A percentile compares a stretch with the other conserved stretches of the same genome.
Evolutionary conservation across 2,113 vertebrate genomes (phyloP).

Genomic region (Peromyscus maniculatus): DNA sequence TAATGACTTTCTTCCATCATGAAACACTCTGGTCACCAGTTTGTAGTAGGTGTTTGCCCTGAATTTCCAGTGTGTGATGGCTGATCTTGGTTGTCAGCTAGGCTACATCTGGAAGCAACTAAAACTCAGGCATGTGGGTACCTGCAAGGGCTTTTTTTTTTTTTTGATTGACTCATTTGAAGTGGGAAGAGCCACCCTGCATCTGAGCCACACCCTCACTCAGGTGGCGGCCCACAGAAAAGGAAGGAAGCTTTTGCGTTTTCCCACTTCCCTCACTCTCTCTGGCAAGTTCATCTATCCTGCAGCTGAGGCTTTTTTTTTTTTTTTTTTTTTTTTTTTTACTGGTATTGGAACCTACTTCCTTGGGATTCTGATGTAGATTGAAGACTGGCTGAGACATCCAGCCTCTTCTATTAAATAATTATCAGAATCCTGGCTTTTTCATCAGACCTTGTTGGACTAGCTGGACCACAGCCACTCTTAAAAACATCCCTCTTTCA

Average conservation of each 20-base stretch:
- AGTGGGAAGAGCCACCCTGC: background rate
- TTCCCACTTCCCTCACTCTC: background rate
- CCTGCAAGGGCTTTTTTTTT: background rate
- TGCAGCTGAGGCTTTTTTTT: background rate
- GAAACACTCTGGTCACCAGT: background rate
- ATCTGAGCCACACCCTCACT: background rate
- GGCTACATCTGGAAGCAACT: background rate
- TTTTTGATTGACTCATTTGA: background rate
- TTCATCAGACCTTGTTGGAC: background rate
- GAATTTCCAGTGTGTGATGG: background rate
- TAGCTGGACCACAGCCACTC: background rate
- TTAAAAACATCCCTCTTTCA: background rate
- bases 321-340: background rate
- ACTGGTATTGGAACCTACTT: background rate
- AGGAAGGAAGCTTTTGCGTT: background rate
- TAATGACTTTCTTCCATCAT: constrained; percentile 4
- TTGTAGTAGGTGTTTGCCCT: background rate
- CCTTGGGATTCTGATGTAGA: background rate
- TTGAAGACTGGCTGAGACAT: background rate
- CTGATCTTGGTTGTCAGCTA: background rate
- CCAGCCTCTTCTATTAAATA: background rate
- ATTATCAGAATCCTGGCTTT: background rate
- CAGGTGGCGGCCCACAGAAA: background rate
- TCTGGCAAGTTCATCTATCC: background rate
- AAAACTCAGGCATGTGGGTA: background rate